Base-by-base conservation (phyloP, 2,113 vertebrate genomes). In the Harpagus bidentatus region DNA sequence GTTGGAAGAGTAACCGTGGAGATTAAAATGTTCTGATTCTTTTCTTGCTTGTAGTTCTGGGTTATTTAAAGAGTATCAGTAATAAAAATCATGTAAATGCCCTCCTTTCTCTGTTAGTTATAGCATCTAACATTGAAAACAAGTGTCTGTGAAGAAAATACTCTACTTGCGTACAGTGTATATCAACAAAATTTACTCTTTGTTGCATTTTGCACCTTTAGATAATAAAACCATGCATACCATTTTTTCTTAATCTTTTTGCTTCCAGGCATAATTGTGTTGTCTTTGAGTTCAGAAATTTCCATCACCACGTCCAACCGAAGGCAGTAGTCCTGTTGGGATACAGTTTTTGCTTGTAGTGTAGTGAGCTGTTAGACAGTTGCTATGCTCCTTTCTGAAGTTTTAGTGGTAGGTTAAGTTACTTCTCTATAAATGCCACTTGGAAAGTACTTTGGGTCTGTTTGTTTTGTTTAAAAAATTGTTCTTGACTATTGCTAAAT, bases 401-500 rank as follows among this genome's bases (percentile, higher is more conserved):
- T 65, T 65, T 65, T 29, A 26, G 40, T 32, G 45, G 43, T 58
- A 38, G 20, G 5, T 77, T 8, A 61, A 85, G 9, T 25, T 45
- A 70, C 15, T 77, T 47, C 38, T 67, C 34, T 29, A 1, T 28
- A 56, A 87, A 66, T 42, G 7, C 21, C 11, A 3, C 56, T 34
- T 48, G 61, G 70, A 79, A 74, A 67, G 8, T 23, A 17, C 53
- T 84, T 74, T 8, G 42, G 23, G 31, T 59, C 52, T 48, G 15
- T 59, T 71, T 66, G 15, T 62, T 91, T 88, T 80, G 45, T 67
- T 84, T 42, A 70, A 50, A 66, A 53, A 86, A 88, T 92, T 70
- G 45, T 73, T 80, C 71, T 72, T 70, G 45, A 45, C 79, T 66
- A n/a, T 80, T 70, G 28, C 90, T 92, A 62, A 78, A 38, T 78